Percentiles rank a stretch among this genome's conserved stretches.
Evolutionary conservation across 1,140 invertebrate species (phyloP).

Genomic region (Euwallacea similis): DNA sequence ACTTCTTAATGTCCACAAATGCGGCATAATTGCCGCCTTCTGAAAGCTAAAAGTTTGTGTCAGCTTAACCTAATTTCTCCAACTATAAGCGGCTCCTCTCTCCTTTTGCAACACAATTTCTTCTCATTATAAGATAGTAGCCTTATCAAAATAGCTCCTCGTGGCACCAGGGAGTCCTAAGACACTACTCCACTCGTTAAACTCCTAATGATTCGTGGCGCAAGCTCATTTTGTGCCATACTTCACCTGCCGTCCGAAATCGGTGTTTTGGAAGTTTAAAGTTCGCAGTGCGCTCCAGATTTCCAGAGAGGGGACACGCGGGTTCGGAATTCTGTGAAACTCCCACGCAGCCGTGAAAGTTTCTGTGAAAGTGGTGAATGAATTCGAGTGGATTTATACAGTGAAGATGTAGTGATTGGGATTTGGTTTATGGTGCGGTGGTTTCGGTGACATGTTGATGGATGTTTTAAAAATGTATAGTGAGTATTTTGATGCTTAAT

Average conservation of each 20-base stretch:
- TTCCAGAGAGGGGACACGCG: neutral
- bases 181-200: slow-evolving; percentile 34
- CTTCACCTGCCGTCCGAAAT: slow-evolving; percentile 35
- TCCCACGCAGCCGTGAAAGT: neutral
- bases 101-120: no score
- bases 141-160: slow-evolving; percentile 5
- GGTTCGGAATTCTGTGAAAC: neutral
- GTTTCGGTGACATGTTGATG: slow-evolving; percentile 1
- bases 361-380: neutral
- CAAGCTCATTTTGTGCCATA: slow-evolving; percentile 34
- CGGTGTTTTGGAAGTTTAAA: slow-evolving; percentile 34
- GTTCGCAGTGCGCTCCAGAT: slow-evolving; percentile 32
- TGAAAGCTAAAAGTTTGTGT: no score
- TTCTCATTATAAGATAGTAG: no score
- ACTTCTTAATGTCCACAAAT: no score
- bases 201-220: slow-evolving; percentile 30
- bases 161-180: slow-evolving; percentile 11
- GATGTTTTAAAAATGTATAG: slow-evolving; percentile 14
- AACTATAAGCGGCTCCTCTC: no score
- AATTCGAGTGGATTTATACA: neutral
- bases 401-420: slow-evolving; percentile 7
- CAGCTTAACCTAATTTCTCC: no score
- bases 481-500: neutral
- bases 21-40: no score
- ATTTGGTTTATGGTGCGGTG: slow-evolving; percentile 5